Percentiles rank a stretch among this genome's conserved stretches.
Evolutionary conservation across 2,797 vertebrate species (phyloP).

Genomic region (Pseudochromis fuscus): DNA sequence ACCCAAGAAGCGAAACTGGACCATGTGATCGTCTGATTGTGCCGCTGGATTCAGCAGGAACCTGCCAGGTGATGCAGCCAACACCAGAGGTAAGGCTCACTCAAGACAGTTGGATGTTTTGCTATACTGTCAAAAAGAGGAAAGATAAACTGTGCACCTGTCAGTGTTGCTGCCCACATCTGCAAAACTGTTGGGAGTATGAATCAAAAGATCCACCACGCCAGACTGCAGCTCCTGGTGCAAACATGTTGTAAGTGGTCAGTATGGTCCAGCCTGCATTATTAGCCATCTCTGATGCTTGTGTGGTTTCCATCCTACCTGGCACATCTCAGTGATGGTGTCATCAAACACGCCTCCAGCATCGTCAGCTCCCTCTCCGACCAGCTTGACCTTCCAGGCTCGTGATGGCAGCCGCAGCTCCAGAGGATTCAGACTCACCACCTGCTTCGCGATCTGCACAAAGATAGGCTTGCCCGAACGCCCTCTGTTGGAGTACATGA

Average conservation of each 20-base stretch:
- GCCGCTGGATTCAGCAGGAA: constrained; percentile 86
- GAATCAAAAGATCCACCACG: constrained; percentile 87
- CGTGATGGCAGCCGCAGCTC: constrained; percentile 87
- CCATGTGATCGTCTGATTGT: constrained; percentile 82
- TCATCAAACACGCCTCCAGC: constrained; percentile 89
- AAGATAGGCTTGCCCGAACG: constrained; percentile 89
- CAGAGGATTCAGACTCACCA: constrained; percentile 86
- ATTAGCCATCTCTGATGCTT: neutral
- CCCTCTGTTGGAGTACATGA: constrained; percentile 73
- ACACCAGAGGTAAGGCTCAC: neutral
- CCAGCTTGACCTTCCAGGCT: constrained; percentile 90
- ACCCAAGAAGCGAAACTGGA: constrained; percentile 87
- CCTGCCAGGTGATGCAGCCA: constrained; percentile 61
- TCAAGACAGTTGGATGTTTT: neutral
- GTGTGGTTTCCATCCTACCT: constrained; percentile 72
- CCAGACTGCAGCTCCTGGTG: constrained; percentile 86
- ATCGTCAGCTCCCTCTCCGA: constrained; percentile 88
- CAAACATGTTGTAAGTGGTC: constrained; percentile 16
- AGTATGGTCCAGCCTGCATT: constrained; percentile 3
- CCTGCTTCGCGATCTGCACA: constrained; percentile 88
- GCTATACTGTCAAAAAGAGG: neutral
- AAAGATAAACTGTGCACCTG: constrained; percentile 75
- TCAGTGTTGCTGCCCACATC: constrained; percentile 89
- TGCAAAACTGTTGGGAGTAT: constrained; percentile 87
- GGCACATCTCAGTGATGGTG: constrained; percentile 90